These are phyloP conservation scores for Drosophila fungiperda DNA, from an alignment of 2,888 invertebrate genomes.

Conservation along the genomic window DNA sequence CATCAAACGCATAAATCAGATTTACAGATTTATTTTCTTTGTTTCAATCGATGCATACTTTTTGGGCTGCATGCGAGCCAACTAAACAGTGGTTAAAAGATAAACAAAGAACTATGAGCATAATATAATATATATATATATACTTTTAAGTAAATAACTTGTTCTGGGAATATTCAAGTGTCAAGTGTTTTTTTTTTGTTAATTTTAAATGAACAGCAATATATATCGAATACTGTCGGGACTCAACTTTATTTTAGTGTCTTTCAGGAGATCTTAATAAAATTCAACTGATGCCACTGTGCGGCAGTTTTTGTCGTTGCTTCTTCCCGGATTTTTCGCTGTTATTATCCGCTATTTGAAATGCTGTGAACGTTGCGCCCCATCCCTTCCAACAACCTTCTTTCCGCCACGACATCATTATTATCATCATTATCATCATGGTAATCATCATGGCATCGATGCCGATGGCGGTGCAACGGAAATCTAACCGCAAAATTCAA, in stretches of 20 bases:
- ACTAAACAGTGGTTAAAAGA: slow-evolving; percentile 22
- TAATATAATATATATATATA: not conserved
- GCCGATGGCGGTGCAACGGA: slow-evolving; percentile 67
- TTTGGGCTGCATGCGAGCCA: slow-evolving; percentile 41
- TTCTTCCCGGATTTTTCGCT: slow-evolving; percentile 25
- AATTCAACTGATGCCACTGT: slow-evolving; percentile 28
- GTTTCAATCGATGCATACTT: slow-evolving; percentile 54
- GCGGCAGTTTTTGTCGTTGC: slow-evolving; percentile 14
- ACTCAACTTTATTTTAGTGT: not conserved
- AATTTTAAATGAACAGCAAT: not conserved
- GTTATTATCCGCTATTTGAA: slow-evolving; percentile 67
- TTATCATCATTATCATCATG: slow-evolving; percentile 1
- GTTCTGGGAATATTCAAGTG: not conserved
- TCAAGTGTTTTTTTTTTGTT: not conserved
- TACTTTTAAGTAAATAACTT: not conserved
- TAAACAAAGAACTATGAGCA: not conserved
- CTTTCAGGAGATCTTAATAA: not conserved
- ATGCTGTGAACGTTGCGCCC: slow-evolving; percentile 66
- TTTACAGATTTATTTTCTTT: slow-evolving; percentile 61
- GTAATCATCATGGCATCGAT: slow-evolving; percentile 32
- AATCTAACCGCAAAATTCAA: slow-evolving; percentile 78
- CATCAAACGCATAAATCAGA: slow-evolving; percentile 79
- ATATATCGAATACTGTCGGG: not conserved
- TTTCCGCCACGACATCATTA: slow-evolving; percentile 3
- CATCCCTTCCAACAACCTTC: not conserved